These are phyloP conservation scores for Andricus quercusramuli DNA, from an alignment of 2,888 invertebrate species.

Conservation along the genomic window DNA sequence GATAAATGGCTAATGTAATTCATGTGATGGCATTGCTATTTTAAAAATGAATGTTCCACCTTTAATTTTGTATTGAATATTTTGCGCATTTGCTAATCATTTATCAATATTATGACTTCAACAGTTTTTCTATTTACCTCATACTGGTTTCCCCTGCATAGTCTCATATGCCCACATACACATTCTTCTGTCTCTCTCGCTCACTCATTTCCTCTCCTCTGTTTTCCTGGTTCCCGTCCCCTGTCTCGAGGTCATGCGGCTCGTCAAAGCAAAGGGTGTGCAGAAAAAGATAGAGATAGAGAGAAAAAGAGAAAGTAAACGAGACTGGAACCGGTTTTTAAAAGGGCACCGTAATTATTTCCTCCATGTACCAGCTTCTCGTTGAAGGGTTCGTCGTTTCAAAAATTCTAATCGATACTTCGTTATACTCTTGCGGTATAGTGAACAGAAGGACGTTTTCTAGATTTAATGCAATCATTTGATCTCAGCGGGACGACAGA, in stretches of 20 bases:
- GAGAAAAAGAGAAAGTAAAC: constrained; percentile 51
- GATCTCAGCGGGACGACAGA: neutral
- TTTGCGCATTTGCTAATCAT: too few species aligned
- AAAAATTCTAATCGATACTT: constrained; percentile 58
- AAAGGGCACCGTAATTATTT: constrained; percentile 69
- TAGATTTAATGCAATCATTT: neutral
- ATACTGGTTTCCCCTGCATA: neutral
- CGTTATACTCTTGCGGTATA: constrained; percentile 5
- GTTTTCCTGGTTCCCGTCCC: neutral
- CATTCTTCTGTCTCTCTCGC: constrained; percentile 36
- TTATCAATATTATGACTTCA: too few species aligned
- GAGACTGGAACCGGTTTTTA: constrained; percentile 64
- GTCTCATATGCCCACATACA: neutral
- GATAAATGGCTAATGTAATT: too few species aligned
- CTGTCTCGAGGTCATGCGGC: constrained; percentile 46
- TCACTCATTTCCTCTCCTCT: constrained; percentile 27
- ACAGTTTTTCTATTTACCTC: too few species aligned
- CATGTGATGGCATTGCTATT: too few species aligned
- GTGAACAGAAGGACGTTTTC: neutral
- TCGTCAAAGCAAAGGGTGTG: constrained; percentile 60
- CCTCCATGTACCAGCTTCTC: constrained; percentile 51
- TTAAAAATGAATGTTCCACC: too few species aligned
- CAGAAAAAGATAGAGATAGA: constrained; percentile 52
- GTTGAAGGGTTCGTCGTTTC: constrained; percentile 45
- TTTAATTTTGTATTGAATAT: too few species aligned